A percentile compares a stretch with the other conserved stretches of the same genome.
phyloP scores from a whole-genome alignment of 2,113 vertebrate genomes.

The Aplodontia rufa region DNA sequence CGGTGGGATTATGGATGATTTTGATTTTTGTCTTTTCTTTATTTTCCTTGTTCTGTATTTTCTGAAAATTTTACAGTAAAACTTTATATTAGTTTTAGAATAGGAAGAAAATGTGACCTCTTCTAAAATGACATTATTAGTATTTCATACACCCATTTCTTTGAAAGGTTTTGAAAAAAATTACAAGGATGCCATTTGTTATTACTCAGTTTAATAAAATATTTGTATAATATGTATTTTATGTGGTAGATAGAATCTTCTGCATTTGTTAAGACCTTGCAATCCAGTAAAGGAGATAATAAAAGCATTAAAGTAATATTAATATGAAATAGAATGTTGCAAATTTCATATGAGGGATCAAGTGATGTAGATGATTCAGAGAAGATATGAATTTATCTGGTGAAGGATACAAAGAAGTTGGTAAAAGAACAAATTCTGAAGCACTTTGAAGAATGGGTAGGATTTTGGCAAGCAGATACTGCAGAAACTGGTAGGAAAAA shows the following conservation, averaged over 20 bases:
- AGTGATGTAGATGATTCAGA: background rate
- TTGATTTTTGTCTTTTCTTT: background rate
- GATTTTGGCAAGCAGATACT: background rate
- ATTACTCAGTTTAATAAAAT: background rate
- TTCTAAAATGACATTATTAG: background rate
- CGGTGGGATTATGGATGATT: background rate
- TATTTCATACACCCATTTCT: background rate
- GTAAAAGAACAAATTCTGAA: slow-evolving; percentile 10
- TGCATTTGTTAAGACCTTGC: background rate
- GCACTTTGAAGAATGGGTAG: background rate
- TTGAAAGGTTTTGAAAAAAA: background rate
- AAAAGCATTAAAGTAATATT: background rate
- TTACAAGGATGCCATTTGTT: slow-evolving; percentile 25
- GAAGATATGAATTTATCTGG: background rate
- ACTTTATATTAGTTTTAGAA: background rate
- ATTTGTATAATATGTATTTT: slow-evolving; percentile 28
- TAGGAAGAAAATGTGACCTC: background rate
- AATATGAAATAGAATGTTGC: background rate
- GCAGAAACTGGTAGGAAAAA: background rate
- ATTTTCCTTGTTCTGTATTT: background rate
- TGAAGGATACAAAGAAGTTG: background rate
- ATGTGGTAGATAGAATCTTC: background rate
- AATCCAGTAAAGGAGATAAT: background rate
- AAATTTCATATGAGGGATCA: background rate
- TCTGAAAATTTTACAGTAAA: background rate